Evolutionary conservation across 2,113 vertebrate species (phyloP).

Genomic region (Raja brachyura): DNA sequence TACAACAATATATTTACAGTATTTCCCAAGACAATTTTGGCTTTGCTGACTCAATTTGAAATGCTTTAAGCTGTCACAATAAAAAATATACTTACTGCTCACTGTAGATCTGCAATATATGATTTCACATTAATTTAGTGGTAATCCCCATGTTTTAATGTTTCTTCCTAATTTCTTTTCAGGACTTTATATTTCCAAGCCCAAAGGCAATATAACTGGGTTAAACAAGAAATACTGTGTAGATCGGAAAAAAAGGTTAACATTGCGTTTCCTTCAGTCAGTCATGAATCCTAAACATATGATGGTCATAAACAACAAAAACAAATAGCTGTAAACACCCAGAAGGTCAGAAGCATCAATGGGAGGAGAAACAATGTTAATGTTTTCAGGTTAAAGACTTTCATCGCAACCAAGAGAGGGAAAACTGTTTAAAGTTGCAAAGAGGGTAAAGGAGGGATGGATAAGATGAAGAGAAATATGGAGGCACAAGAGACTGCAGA

Average conservation of each 20-base stretch:
- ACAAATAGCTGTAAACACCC: too few relatives aligned
- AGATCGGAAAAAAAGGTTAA: neutral
- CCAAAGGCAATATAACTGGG: too few relatives aligned
- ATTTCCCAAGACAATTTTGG: neutral
- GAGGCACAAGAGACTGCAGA: too few relatives aligned
- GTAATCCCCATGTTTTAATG: neutral
- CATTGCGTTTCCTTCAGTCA: neutral
- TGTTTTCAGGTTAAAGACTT: too few relatives aligned
- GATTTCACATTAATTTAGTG: neutral
- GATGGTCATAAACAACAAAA: neutral
- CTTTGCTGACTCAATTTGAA: neutral
- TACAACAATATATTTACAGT: neutral
- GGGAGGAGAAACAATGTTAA: too few relatives aligned
- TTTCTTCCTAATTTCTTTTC: neutral
- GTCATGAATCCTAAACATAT: neutral
- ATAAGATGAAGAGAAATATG: too few relatives aligned
- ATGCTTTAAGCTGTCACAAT: neutral
- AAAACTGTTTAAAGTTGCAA: too few relatives aligned
- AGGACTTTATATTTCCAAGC: neutral
- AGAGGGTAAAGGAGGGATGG: too few relatives aligned
- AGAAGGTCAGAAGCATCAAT: too few relatives aligned
- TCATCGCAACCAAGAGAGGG: too few relatives aligned
- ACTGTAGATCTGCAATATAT: neutral
- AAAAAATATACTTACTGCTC: neutral
- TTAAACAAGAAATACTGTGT: neutral